Percentiles rank a stretch among this genome's conserved stretches.
Conservation (phyloP, 2,888 invertebrate species). For the Junonia oenone region DNA sequence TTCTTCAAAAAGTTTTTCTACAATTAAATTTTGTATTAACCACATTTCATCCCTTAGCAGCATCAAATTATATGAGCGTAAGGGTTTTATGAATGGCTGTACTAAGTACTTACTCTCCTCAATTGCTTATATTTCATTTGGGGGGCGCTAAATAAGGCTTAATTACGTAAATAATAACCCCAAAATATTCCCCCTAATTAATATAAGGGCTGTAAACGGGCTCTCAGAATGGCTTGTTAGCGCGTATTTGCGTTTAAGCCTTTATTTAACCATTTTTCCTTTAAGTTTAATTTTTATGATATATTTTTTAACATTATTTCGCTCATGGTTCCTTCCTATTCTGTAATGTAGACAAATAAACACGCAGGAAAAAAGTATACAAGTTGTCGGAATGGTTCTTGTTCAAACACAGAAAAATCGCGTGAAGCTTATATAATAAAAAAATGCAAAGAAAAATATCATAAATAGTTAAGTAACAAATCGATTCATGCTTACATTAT, state of each 20-base stretch:
- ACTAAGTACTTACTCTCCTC: slow-evolving; percentile 65
- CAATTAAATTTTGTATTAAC: no score
- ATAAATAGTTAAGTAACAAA: slow-evolving; percentile 1
- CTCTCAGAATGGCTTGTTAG: slow-evolving; percentile 44
- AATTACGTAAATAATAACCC: slow-evolving; percentile 75
- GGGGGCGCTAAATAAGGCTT: slow-evolving; percentile 72
- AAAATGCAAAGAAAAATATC: background rate
- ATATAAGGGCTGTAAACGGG: slow-evolving; percentile 65
- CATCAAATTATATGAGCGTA: slow-evolving; percentile 4
- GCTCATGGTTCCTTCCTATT: no score
- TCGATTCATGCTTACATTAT: slow-evolving; percentile 17
- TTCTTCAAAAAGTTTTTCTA: background rate
- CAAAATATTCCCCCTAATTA: slow-evolving; percentile 75
- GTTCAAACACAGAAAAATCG: no score
- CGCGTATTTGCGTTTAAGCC: slow-evolving; percentile 36
- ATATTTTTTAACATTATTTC: no score
- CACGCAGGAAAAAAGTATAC: no score
- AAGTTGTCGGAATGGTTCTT: background rate
- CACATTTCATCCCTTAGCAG: background rate
- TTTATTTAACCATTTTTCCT: slow-evolving; percentile 25
- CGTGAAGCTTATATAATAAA: background rate
- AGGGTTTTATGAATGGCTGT: slow-evolving; percentile 25
- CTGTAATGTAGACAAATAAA: no score
- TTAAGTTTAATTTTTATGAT: background rate
- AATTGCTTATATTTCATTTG: slow-evolving; percentile 74